A percentile compares a stretch with the other conserved stretches of the same genome.
Conservation (phyloP, 2,888 invertebrate genomes). For the Tanypteryx hageni region DNA sequence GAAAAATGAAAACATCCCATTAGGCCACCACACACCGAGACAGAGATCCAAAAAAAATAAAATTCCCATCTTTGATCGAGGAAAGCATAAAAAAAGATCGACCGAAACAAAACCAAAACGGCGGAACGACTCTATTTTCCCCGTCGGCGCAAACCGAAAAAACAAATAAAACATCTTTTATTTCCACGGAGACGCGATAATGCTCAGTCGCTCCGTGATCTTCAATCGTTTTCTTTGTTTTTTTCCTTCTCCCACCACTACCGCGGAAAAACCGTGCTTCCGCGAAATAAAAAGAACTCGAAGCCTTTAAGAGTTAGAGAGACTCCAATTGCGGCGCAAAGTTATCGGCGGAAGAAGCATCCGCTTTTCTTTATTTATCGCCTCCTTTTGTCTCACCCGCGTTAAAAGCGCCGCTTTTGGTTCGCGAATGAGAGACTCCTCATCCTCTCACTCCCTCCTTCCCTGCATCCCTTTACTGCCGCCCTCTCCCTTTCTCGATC, state of each 20-base stretch:
- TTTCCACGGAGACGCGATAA: too few relatives aligned
- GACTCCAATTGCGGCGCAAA: not conserved
- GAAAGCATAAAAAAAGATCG: too few relatives aligned
- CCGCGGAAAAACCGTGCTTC: not conserved
- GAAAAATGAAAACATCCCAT: too few relatives aligned
- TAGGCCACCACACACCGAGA: too few relatives aligned
- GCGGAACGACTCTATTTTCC: too few relatives aligned
- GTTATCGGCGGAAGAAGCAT: conserved; percentile 9
- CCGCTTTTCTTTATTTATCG: conserved; percentile 27
- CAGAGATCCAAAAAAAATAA: too few relatives aligned
- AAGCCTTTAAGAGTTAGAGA: not conserved
- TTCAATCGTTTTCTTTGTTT: not conserved
- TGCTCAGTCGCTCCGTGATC: not conserved
- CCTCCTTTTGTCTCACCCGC: not conserved
- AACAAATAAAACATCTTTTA: too few relatives aligned
- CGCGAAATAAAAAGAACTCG: not conserved
- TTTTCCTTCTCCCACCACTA: not conserved
- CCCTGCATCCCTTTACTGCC: not conserved
- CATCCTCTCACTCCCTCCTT: not conserved
- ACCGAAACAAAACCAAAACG: too few relatives aligned
- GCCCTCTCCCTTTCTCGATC: not conserved
- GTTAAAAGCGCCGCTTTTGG: not conserved
- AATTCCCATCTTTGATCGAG: too few relatives aligned
- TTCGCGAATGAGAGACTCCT: conserved; percentile 8
- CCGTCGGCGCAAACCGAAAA: too few relatives aligned